These are phyloP conservation scores for Oligia latruncula DNA, from an alignment of 2,888 invertebrate species.

Conservation along the genomic window DNA sequence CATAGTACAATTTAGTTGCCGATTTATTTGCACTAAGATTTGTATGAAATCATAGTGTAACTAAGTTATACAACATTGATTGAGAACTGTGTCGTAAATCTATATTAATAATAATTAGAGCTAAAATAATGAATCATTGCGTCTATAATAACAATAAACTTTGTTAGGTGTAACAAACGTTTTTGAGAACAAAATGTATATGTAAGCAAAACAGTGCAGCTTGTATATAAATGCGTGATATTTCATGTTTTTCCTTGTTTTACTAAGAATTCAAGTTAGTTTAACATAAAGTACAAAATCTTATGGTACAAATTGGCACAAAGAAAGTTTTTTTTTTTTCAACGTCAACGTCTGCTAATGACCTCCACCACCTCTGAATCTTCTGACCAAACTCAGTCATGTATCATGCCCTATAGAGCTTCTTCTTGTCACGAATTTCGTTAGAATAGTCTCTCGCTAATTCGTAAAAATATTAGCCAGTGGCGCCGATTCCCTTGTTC, in stretches of 20 bases:
- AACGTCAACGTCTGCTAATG: background rate
- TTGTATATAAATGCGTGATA: background rate
- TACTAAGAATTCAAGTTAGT: background rate
- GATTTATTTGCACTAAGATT: constrained; percentile 6
- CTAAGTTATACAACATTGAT: background rate
- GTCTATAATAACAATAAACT: constrained; percentile 38
- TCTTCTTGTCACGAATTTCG: background rate
- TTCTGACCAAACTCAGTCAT: background rate
- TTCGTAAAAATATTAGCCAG: background rate
- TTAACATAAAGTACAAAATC: background rate
- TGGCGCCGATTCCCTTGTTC: no score
- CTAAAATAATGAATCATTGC: constrained; percentile 43
- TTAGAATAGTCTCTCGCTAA: background rate
- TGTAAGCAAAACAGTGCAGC: constrained; percentile 1
- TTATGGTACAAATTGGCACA: background rate
- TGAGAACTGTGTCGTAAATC: constrained; percentile 7
- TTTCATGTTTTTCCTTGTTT: constrained; percentile 21
- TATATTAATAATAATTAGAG: constrained; percentile 32
- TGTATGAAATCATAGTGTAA: background rate
- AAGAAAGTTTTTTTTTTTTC: background rate
- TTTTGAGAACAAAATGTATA: constrained; percentile 22
- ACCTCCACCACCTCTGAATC: background rate
- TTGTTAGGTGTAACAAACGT: constrained; percentile 15
- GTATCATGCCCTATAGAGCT: background rate
- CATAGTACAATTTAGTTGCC: background rate